Evolutionary conservation across 1,140 invertebrate species (phyloP), one percentile per base, ranked within the genome.

Genomic region (Helicoverpa armigera): DNA sequence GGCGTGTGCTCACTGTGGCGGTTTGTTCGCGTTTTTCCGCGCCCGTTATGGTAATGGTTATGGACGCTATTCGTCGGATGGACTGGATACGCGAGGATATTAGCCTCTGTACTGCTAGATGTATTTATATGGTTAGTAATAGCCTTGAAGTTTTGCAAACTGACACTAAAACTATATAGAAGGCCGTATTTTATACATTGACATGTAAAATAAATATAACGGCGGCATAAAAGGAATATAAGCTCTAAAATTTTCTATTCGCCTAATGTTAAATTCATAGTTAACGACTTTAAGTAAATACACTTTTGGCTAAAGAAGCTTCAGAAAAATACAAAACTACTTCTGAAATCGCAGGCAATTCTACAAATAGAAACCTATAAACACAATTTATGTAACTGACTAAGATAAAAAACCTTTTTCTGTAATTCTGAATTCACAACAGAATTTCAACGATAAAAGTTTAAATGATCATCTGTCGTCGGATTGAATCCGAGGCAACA

Each of bases 381-480:
- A 43, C 35, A 43, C 35, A 50, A 69, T 69, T 69, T 16, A 69
- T 43, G 48, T 12, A 48, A 67, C 43, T 50, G 3, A 50, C 5
- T 11, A 69, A 69, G 65, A 69, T 50, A 50, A 48, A 58, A 61
- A 60, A 43, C 48, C 63, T 50, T 7, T 16, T 23, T 50, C 65
- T 50, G 18, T 18, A 69, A 50, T 69, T 43, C 11, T 43, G 35
- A 69, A 69, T 50, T 69, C 65, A 69, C 18, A 69, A 69, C 43
- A 69, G 65, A 50, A 43, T 16, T 69, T 50, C 43, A 18, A 50
- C 16, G 65, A 50, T 50, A 69, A 69, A 69, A 50, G 65, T 69
- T 69, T 69, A 69, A 69, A 69, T 69, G 12, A 69, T 69, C 43
- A 69, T 69, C 65, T 69, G 43, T 69, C 35, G 48, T 69, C 43